Base-by-base conservation (phyloP, 2,888 invertebrate genomes). In the Coleophora flavipennella region DNA sequence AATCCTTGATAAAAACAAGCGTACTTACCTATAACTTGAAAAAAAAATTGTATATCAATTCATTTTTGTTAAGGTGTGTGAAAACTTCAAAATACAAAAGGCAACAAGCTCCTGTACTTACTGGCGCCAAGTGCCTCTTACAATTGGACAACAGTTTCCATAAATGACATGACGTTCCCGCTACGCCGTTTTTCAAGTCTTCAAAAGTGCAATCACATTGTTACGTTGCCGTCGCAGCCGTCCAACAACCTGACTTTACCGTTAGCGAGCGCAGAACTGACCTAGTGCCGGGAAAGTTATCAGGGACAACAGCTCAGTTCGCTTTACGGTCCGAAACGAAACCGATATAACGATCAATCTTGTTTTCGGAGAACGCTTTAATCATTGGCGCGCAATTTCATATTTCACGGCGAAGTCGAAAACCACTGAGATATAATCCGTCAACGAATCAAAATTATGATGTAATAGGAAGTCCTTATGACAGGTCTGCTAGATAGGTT, bases 221-320 rank as follows among this genome's bases (percentile, higher is more conserved):
- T 77, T 77, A 78, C 69, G 76, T 75, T 69, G 72, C 73, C 70
- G 76, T 75, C 69, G 72, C 74, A 60, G 59, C 65, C 70, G 73
- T 66, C 76, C 74, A 67, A 69, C 75, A 79, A 81, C 80, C 76
- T 77, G 83, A 79, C 71, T 75, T 70, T 83, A 84, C 83, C 83
- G 83, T 84, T 84, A 80, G 62, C 70, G 73, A 72, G 70, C 69
- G 74, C 78, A 78, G 72, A 83, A 79, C 80, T 83, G 83, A 84
- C 83, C 83, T 83, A 84, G 76, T 84, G 76, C 71, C 78, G 75
- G 72, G 77, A 74, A 76, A 78, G 74, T 73, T 78, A 79, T 76
- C 79, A 79, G 73, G 67, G 68, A 71, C 76, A 67, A 65, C 62
- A 68, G 64, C 75, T 69, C 69, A 68, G 73, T 68, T 67, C 71